A percentile compares a stretch with the other conserved stretches of the same genome.
These are phyloP conservation scores for Strongylocentrotus purpuratus DNA, from an alignment of 35 echinoderm and acorn worm genomes.

Conservation along the genomic window DNA sequence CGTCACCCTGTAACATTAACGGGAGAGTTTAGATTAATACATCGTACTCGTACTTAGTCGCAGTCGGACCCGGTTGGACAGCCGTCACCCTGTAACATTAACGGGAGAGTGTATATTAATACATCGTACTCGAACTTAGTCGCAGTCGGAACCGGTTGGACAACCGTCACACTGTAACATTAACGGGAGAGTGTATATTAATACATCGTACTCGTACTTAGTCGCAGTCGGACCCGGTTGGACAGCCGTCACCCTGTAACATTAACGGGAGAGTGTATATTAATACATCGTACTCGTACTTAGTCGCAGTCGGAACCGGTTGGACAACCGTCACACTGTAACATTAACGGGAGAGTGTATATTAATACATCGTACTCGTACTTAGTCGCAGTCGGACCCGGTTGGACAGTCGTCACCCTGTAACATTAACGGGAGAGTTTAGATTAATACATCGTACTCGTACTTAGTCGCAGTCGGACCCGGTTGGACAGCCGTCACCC, in stretches of 20 bases:
- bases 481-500: not conserved
- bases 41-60: not conserved
- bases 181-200: not conserved
- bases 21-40: not conserved
- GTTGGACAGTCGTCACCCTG: conserved; percentile 41
- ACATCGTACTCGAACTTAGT: not conserved
- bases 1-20: too few species aligned
- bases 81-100: conserved; percentile 2
- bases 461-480: not conserved
- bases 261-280: not conserved
- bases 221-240: too few species aligned
- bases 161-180: not conserved
- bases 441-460: not conserved
- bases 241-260: too few species aligned
- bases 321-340: conserved; percentile 29
- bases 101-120: not conserved
- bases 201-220: too few species aligned
- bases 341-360: not conserved
- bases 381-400: conserved; percentile 17
- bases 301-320: conserved; percentile 37
- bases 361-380: not conserved
- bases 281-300: not conserved
- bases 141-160: not conserved
- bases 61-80: conserved; percentile 47
- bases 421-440: not conserved